Evolutionary conservation across 2,888 invertebrate genomes (phyloP).

Genomic region (Camponotus fellah): DNA sequence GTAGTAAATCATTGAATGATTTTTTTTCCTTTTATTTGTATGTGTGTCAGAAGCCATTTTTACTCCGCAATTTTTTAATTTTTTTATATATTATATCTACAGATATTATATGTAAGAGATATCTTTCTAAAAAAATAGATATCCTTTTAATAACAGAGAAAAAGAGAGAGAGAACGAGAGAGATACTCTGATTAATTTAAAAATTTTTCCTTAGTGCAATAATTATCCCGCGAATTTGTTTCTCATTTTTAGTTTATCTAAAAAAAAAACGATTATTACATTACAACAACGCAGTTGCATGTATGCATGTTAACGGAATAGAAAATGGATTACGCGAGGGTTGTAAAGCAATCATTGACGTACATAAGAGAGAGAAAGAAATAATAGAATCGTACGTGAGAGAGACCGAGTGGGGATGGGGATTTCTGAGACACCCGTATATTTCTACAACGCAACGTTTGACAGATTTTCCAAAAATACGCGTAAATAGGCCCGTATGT

Average conservation of each 20-base stretch:
- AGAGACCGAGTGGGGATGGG: background rate
- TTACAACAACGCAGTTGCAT: slow-evolving; percentile 63
- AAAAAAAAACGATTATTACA: slow-evolving; percentile 57
- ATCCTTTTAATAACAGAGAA: too few relatives aligned
- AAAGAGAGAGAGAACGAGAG: too few relatives aligned
- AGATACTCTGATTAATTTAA: too few relatives aligned
- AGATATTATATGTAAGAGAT: too few relatives aligned
- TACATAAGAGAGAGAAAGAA: slow-evolving; percentile 50
- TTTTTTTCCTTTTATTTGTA: background rate
- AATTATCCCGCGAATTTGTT: background rate
- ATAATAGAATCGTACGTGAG: slow-evolving; percentile 10
- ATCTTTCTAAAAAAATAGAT: too few relatives aligned
- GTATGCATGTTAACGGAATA: slow-evolving; percentile 64
- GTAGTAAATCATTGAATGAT: background rate
- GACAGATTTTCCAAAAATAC: slow-evolving; percentile 83
- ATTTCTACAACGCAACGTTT: slow-evolving; percentile 76
- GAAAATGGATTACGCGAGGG: slow-evolving; percentile 81
- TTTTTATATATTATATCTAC: background rate
- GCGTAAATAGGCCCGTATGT: slow-evolving; percentile 85
- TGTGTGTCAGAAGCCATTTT: background rate
- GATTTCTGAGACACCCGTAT: slow-evolving; percentile 69
- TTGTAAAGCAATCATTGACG: slow-evolving; percentile 65
- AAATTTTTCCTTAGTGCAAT: background rate
- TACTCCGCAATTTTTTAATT: background rate
- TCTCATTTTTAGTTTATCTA: slow-evolving; percentile 2